Evolutionary conservation across 2,113 vertebrate genomes (phyloP).

Genomic region (Otocyon megalotis): DNA sequence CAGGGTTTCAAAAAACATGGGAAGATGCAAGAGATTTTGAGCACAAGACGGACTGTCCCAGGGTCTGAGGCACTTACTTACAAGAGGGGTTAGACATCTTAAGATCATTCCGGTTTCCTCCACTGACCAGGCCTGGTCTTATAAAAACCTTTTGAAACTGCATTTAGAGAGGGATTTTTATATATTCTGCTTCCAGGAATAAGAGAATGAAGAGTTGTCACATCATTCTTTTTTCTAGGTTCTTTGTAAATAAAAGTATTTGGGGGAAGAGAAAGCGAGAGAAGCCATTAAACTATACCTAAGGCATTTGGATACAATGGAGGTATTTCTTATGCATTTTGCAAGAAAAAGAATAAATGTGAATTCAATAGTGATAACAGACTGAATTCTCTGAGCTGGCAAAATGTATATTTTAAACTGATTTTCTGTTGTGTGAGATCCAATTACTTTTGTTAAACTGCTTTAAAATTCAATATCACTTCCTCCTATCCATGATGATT

Average conservation of each 20-base stretch:
- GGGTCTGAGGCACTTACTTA: background rate
- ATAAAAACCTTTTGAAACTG: background rate
- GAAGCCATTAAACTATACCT: background rate
- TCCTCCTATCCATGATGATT: conserved; percentile 20
- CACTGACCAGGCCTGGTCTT: background rate
- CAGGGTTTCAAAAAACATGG: background rate
- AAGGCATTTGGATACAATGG: background rate
- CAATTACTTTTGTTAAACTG: conserved; percentile 62
- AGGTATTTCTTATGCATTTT: conserved; percentile 44
- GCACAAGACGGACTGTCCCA: background rate
- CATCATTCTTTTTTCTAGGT: background rate
- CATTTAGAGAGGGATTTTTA: background rate
- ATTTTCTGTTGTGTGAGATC: conserved; percentile 64
- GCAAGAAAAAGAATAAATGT: conserved; percentile 36
- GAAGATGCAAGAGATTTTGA: background rate
- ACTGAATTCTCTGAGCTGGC: conserved; percentile 40
- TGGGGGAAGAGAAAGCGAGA: background rate
- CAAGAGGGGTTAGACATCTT: background rate
- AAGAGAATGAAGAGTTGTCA: background rate
- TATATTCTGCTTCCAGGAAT: background rate
- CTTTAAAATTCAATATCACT: conserved; percentile 68
- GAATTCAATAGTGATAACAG: conserved; percentile 23
- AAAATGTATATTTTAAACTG: conserved; percentile 70
- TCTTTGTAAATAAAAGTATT: conserved; percentile 38
- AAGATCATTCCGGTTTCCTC: background rate